Percentiles rank a stretch among this genome's conserved stretches.
phyloP scores from a whole-genome alignment of 2,888 invertebrate genomes.

The Callimorpha dominula region DNA sequence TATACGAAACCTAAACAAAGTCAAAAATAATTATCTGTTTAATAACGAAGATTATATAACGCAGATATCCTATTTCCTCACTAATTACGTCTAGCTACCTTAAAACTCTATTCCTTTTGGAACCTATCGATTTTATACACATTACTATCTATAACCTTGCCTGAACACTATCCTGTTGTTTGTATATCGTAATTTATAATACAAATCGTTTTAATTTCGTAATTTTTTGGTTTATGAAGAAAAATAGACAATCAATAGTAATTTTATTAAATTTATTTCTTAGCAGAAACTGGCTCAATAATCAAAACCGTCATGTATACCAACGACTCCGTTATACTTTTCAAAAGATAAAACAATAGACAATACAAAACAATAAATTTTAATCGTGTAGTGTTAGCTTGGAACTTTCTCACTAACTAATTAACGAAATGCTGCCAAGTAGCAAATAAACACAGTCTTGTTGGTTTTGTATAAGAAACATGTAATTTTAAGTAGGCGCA shows the following conservation, averaged over 20 bases:
- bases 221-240: constrained; percentile 45
- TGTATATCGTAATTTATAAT: constrained; percentile 45
- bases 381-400: constrained; percentile 34
- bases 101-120: constrained; percentile 67
- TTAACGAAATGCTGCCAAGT: constrained; percentile 51
- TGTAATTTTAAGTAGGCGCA: constrained; percentile 34
- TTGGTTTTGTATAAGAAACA: constrained; percentile 52
- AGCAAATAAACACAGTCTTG: constrained; percentile 65
- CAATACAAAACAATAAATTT: constrained; percentile 18
- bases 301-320: constrained; percentile 51
- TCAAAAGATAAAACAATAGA: constrained; percentile 41
- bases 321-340: constrained; percentile 33
- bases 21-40: constrained; percentile 69
- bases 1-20: constrained; percentile 65
- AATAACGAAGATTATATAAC: constrained; percentile 68
- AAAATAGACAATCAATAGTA: constrained; percentile 45
- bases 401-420: constrained; percentile 48
- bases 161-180: constrained; percentile 40
- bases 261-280: constrained; percentile 39
- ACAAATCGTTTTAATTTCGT: constrained; percentile 46
- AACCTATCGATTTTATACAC: constrained; percentile 60
- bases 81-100: constrained; percentile 79
- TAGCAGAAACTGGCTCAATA: constrained; percentile 45
- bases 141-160: constrained; percentile 48
- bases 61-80: constrained; percentile 70